Evolutionary conservation across 2,888 invertebrate genomes (phyloP).

Genomic region (Boloria selene): DNA sequence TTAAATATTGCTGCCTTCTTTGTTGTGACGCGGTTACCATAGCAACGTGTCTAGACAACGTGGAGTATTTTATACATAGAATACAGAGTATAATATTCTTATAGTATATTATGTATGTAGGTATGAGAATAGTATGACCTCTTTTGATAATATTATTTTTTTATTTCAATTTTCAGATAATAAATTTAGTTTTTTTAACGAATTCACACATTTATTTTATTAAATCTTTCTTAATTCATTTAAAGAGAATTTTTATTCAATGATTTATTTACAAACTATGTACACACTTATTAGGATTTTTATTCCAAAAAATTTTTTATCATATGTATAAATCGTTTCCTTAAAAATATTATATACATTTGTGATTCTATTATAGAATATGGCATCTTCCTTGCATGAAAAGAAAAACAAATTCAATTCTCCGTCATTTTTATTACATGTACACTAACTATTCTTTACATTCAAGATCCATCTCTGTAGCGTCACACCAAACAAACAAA

Average conservation of each 20-base stretch:
- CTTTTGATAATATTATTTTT: not conserved
- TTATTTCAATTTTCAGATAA: no score
- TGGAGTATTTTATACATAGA: not conserved
- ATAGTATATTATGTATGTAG: not conserved
- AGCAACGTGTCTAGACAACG: conserved; percentile 46
- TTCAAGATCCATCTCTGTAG: conserved; percentile 70
- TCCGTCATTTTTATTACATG: conserved; percentile 76
- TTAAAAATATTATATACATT: not conserved
- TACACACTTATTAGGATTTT: no score
- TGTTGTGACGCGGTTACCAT: conserved; percentile 78
- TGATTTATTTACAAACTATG: no score
- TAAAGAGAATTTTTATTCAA: no score
- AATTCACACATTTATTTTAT: no score
- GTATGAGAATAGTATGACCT: not conserved
- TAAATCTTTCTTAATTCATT: no score
- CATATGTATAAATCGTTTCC: no score
- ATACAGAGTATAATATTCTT: no score
- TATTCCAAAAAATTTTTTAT: no score
- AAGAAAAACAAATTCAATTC: conserved; percentile 43
- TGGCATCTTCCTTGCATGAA: conserved; percentile 28
- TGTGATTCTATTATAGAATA: not conserved
- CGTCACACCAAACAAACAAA: conserved; percentile 69
- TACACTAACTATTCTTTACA: conserved; percentile 72
- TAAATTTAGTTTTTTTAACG: no score
- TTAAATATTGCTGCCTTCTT: conserved; percentile 32